These are phyloP conservation scores for Drosophila bocqueti DNA, from an alignment of 1,140 invertebrate genomes.

Conservation along the genomic window DNA sequence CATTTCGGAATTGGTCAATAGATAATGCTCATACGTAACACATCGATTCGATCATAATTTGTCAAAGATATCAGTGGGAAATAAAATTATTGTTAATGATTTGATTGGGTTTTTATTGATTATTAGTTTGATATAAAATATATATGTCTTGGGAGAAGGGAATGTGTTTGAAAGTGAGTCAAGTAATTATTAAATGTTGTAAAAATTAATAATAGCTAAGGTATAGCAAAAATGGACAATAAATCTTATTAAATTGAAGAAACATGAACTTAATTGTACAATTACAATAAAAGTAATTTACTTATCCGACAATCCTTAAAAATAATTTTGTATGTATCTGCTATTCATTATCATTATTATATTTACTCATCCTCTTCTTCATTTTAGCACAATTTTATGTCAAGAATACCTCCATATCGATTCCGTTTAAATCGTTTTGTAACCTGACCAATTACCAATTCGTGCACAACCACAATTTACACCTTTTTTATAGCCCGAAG, in stretches of 20 bases:
- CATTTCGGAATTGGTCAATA: constrained; percentile 25
- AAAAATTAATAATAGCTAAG: background rate
- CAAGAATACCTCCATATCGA: constrained; percentile 13
- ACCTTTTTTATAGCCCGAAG: constrained; percentile 30
- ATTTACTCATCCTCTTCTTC: background rate
- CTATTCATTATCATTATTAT: background rate
- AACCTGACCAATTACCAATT: constrained; percentile 38
- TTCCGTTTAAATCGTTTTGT: constrained; percentile 24
- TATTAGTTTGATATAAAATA: background rate
- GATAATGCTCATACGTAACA: constrained; percentile 51
- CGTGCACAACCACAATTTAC: constrained; percentile 50
- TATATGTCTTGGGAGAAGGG: background rate
- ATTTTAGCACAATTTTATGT: background rate
- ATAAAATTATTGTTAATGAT: constrained; percentile 31
- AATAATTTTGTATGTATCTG: no score
- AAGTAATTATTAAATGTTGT: background rate
- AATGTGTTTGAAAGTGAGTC: background rate
- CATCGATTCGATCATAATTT: constrained; percentile 37
- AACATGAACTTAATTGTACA: no score
- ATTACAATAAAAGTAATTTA: no score
- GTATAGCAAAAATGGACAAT: no score
- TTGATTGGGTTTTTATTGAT: constrained; percentile 7
- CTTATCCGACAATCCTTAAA: no score
- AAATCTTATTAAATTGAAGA: no score
- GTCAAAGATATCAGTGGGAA: constrained; percentile 29